Evolutionary conservation across 2,113 vertebrate genomes (phyloP).

Genomic region (Colinus virginianus): DNA sequence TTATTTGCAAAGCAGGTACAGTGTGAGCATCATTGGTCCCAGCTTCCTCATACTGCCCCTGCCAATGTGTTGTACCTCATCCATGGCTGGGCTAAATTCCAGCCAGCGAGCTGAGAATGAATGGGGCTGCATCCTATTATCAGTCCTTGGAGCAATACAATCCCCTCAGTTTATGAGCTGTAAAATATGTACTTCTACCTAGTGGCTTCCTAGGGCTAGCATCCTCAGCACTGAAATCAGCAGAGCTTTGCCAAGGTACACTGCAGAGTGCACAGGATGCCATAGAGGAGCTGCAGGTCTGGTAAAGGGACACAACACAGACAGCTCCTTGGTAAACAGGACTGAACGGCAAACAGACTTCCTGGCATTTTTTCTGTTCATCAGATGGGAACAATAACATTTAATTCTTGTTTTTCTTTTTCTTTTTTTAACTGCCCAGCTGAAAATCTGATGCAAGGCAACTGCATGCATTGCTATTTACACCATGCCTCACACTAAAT

Average conservation of each 20-base stretch:
- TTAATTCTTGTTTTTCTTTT: not conserved
- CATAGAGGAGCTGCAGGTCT: not conserved
- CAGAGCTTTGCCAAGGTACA: not conserved
- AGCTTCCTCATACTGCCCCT: not conserved
- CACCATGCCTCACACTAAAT: not conserved
- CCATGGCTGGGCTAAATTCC: not conserved
- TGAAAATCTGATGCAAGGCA: not conserved
- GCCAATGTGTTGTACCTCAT: not conserved
- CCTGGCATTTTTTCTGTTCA: not conserved
- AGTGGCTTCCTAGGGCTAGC: not conserved
- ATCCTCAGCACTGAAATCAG: not conserved
- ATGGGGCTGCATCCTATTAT: not conserved
- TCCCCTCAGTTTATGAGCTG: conserved; percentile 15
- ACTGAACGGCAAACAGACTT: not conserved
- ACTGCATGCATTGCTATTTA: not conserved
- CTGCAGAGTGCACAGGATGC: not conserved
- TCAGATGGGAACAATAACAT: not conserved
- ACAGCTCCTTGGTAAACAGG: not conserved
- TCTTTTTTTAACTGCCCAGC: not conserved
- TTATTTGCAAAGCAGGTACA: conserved; percentile 18
- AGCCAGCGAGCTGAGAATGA: not conserved
- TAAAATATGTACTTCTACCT: conserved; percentile 1
- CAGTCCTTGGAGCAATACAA: not conserved
- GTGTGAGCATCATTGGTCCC: not conserved
- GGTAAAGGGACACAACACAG: not conserved